Percentiles rank a stretch among this genome's conserved stretches.
Evolutionary conservation across 2,113 vertebrate genomes (phyloP).

Genomic region (Crotalus horridus): DNA sequence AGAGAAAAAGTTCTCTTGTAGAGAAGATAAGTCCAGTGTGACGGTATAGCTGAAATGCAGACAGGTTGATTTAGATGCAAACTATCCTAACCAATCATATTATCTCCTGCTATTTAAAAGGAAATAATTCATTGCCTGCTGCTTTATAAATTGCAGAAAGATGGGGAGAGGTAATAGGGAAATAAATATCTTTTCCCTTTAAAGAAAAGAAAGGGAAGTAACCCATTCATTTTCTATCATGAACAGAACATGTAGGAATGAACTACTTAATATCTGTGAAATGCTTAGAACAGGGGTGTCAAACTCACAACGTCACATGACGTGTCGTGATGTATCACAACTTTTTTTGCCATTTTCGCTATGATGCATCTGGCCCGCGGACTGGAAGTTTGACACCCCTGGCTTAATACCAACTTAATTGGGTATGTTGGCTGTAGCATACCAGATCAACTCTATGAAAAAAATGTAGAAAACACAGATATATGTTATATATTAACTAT

Average conservation of each 20-base stretch:
- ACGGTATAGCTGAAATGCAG: not conserved
- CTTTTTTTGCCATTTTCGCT: too few species aligned
- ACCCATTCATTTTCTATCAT: not conserved
- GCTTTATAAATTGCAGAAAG: not conserved
- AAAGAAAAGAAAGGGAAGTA: not conserved
- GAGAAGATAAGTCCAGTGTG: not conserved
- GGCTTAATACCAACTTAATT: not conserved
- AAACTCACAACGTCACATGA: too few species aligned
- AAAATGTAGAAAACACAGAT: not conserved
- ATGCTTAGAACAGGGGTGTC: not conserved
- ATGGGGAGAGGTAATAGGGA: not conserved
- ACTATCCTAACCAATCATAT: not conserved
- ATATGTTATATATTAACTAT: too few species aligned
- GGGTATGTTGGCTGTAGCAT: not conserved
- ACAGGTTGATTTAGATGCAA: not conserved
- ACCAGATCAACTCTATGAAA: not conserved
- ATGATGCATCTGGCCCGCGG: too few species aligned
- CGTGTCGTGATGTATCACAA: too few species aligned
- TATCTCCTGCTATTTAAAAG: not conserved
- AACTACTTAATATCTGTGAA: not conserved
- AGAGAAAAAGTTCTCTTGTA: not conserved
- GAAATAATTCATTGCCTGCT: not conserved
- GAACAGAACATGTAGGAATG: not conserved
- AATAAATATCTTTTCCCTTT: not conserved
- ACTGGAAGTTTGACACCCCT: too few species aligned